Conservation (phyloP, 2,888 invertebrate genomes). For the Lysandra coridon region DNA sequence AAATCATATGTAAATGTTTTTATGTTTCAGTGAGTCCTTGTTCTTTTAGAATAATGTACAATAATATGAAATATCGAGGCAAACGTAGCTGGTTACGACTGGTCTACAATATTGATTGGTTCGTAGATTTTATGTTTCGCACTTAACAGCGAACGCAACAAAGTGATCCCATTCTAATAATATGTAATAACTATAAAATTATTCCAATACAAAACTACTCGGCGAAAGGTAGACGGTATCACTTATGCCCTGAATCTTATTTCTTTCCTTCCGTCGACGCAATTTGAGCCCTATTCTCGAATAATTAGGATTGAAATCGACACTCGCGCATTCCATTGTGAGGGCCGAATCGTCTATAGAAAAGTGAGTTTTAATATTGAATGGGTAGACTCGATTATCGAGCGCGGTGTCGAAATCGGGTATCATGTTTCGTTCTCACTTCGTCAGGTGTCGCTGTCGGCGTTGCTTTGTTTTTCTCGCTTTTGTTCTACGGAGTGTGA, state of each 20-base stretch:
- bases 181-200: conserved; percentile 77
- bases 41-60: background rate
- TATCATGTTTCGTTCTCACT: conserved; percentile 77
- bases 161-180: conserved; percentile 64
- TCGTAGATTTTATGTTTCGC: conserved; percentile 32
- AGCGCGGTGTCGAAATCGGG: conserved; percentile 41
- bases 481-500: conserved; percentile 76
- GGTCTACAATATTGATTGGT: conserved; percentile 27
- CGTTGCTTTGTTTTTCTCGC: conserved; percentile 70
- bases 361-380: conserved; percentile 40
- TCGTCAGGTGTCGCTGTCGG: conserved; percentile 77
- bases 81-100: conserved; percentile 8
- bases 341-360: conserved; percentile 33
- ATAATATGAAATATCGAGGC: background rate
- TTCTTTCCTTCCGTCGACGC: conserved; percentile 47
- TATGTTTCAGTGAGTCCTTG: background rate
- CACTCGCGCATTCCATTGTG: conserved; percentile 34
- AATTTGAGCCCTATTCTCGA: conserved; percentile 48
- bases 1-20: background rate
- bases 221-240: conserved; percentile 75
- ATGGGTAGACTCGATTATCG: conserved; percentile 39
- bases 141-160: conserved; percentile 42
- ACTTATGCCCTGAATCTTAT: conserved; percentile 69
- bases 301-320: conserved; percentile 46
- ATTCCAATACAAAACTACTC: conserved; percentile 75